Percentiles rank a stretch among this genome's conserved stretches.
Evolutionary conservation across 2,888 invertebrate species (phyloP).

Genomic region (Eulithis testata): DNA sequence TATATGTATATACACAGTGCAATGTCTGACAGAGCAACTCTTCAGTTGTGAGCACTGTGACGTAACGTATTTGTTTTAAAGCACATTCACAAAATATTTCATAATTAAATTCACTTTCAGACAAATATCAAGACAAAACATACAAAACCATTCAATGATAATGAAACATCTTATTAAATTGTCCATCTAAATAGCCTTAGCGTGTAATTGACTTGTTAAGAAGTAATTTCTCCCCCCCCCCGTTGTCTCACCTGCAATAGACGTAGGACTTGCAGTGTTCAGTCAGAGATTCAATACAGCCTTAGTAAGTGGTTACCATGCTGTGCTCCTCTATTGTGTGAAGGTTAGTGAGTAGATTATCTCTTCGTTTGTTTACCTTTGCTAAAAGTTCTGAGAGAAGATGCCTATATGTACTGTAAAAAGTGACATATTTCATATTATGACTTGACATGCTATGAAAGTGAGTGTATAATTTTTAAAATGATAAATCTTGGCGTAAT

Average conservation of each 20-base stretch:
- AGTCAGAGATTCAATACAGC: constrained; percentile 37
- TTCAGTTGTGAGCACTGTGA: too few species aligned
- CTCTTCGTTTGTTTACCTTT: constrained; percentile 14
- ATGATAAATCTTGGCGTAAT: too few species aligned
- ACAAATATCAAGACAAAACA: background rate
- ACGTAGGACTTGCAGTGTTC: constrained; percentile 29
- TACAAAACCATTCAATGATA: background rate
- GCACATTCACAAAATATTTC: too few species aligned
- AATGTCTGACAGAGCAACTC: too few species aligned
- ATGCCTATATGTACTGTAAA: too few species aligned
- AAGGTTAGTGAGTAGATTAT: constrained; percentile 18
- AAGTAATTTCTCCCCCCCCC: constrained; percentile 30
- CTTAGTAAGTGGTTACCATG: constrained; percentile 36
- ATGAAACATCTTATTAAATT: constrained; percentile 6
- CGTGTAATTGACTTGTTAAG: constrained; percentile 37
- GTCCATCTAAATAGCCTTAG: constrained; percentile 15
- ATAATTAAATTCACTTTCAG: background rate
- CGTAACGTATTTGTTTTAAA: too few species aligned
- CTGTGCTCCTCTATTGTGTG: constrained; percentile 29
- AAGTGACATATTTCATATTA: too few species aligned
- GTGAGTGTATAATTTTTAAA: too few species aligned
- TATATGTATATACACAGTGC: too few species aligned
- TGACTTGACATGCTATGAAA: too few species aligned
- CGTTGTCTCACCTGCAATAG: constrained; percentile 29
- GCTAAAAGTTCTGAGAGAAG: background rate